A percentile compares a stretch with the other conserved stretches of the same genome.
Evolutionary conservation across 2,888 invertebrate species (phyloP).

Genomic region (Lordiphosa fenestrarum): DNA sequence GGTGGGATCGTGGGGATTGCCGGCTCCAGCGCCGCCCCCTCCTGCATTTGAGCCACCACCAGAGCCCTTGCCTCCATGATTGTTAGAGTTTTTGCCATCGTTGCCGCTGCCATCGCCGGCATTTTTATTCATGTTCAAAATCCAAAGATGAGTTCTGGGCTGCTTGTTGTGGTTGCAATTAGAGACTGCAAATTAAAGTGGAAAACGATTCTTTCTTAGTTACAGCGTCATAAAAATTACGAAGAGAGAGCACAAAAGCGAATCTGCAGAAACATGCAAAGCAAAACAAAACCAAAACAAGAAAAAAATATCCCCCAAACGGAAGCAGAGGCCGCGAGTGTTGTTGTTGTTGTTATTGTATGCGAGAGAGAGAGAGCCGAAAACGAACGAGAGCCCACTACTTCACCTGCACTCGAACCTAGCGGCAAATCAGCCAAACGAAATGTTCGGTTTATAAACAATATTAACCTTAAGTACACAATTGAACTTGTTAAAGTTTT

Average conservation of each 20-base stretch:
- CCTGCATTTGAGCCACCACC: conserved; percentile 80
- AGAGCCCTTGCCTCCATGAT: conserved; percentile 67
- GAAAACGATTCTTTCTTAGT: neutral
- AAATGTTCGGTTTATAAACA: conserved; percentile 7
- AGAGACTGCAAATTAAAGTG: conserved; percentile 16
- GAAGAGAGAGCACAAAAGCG: conserved; percentile 42
- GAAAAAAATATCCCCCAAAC: conserved; percentile 42
- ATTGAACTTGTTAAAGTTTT: neutral
- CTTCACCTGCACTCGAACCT: conserved; percentile 54
- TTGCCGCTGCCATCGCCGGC: conserved; percentile 83
- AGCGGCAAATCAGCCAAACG: conserved; percentile 42
- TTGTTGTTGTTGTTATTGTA: conserved; percentile 16
- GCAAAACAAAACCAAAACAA: conserved; percentile 67
- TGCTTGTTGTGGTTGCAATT: conserved; percentile 12
- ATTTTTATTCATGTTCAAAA: conserved; percentile 88
- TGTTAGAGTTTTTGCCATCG: conserved; percentile 78
- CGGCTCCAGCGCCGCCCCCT: conserved; percentile 69
- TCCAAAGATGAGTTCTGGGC: conserved; percentile 21
- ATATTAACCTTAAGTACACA: conserved; percentile 5
- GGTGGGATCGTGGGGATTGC: conserved; percentile 82
- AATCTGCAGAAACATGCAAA: conserved; percentile 57
- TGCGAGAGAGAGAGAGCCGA: conserved; percentile 29
- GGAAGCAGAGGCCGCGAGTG: conserved; percentile 32
- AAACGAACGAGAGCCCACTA: conserved; percentile 31
- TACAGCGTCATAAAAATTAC: no score